phyloP scores from a whole-genome alignment of 2,113 vertebrate species.

The Brevimyrus niger region DNA sequence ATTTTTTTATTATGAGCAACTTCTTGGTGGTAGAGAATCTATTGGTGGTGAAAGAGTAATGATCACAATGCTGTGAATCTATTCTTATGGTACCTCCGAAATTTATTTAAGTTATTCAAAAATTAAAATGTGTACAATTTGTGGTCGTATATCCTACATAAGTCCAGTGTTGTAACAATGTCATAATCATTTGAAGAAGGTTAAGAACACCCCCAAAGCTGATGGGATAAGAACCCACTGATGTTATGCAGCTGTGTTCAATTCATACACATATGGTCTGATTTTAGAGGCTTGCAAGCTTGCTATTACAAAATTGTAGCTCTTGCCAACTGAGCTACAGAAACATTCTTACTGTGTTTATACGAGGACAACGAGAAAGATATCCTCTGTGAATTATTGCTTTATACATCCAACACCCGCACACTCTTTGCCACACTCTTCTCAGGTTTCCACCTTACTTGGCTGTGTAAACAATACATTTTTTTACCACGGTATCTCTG shows the following conservation, averaged over 20 bases:
- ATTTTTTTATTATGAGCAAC: neutral
- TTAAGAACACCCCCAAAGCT: neutral
- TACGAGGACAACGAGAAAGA: neutral
- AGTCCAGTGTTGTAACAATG: neutral
- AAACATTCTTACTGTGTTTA: neutral
- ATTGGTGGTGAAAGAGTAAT: neutral
- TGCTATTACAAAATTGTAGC: neutral
- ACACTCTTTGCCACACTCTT: neutral
- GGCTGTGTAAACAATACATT: neutral
- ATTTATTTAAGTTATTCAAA: neutral
- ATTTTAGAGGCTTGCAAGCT: neutral
- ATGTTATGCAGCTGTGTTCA: neutral
- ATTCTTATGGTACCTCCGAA: neutral
- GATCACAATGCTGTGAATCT: neutral
- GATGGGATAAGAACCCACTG: neutral
- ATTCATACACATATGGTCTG: neutral
- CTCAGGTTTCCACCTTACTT: neutral
- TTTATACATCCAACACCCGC: neutral
- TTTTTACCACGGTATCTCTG: neutral
- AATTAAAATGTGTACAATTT: neutral
- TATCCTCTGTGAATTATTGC: neutral
- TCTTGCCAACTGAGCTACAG: neutral
- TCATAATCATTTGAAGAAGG: neutral
- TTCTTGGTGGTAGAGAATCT: neutral
- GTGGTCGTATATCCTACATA: neutral